Base-by-base conservation (phyloP, 2,888 invertebrate genomes). In the Anarsia innoxiella region DNA sequence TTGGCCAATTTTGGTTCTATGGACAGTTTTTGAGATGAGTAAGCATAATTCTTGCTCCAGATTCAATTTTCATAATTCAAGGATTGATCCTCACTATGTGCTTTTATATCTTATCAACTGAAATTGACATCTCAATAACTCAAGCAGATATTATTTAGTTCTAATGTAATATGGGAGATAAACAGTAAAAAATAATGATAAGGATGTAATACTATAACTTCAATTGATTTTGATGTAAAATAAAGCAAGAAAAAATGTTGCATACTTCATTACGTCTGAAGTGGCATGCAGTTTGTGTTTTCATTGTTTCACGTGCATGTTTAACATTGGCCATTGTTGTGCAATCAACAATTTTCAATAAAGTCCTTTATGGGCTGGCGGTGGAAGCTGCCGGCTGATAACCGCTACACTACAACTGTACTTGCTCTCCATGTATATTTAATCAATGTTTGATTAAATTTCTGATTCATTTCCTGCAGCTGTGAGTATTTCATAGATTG, bases 291-390 rank as follows among this genome's bases (percentile, higher is more conserved):
- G 53, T 53, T 53, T 56, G 65, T 69, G 57, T 67, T 73, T 70
- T 70, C 66, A 72, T 73, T 73, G 73, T 74, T 73, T 61, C 56
- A 64, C 59, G 58, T 61, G 59, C 59, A 48, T 70, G 71, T 72
- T 70, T 72, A 61, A 66, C 58, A 52, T 61, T 63, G 53, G 60
- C 69, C 71, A 77, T 78, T 80, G 79, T 82, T 80, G 73, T 72
- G 76, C 66, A 82, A 82, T 79, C 74, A 74, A 72, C 55, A 69
- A 68, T 77, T 78, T 79, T 74, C 80, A 82, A 82, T 83, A 80
- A 77, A 76, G 64, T 66, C 58, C 70, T 67, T 69, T 78, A 73
- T 71, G 72, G 72, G 64, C 70, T 70, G 64, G 59, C 56, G 47
- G 45, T 63, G 61, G 56, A 59, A 52, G 59, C 54, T 59, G 60